Base-by-base conservation (phyloP, 2,113 vertebrate genomes). In the Pachyramphus minor region DNA sequence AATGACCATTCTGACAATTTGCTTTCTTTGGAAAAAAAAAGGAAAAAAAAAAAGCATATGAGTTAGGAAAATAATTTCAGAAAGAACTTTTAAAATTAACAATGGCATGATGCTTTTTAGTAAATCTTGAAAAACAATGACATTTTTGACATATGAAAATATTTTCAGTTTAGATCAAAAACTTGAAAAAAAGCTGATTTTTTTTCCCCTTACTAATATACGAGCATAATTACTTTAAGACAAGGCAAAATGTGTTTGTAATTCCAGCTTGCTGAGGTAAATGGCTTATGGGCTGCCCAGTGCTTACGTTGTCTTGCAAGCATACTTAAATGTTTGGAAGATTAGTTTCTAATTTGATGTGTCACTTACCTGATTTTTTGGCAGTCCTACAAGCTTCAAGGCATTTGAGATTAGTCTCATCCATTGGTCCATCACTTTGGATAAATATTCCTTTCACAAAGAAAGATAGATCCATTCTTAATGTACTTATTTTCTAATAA, bases 331-430 rank as follows among this genome's bases (percentile, higher is more conserved):
- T 89, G 45, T 95, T 97, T 78, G 83, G 71, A 78, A 92, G 87
- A 90, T 96, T 95, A 93, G 92, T 83, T 94, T 81, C 79, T 95
- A 97, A 95, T 93, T 75, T 89, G 59, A 67, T 89, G 30, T 84
- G 77, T 64, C 60, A 75, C 17, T 94, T 94, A 79, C 92, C 39
- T 91, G 82, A 80, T 97, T 96, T 89, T 66, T 94, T 66, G 82
- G 58, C 67, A 93, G 76, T 66, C 25, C 44, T 42, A 63, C 37
- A 81, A 73, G 41, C 69, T 91, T 88, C 71, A 63, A 80, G 60
- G 60, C 81, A 44, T 84, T 95, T 81, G 66, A 83, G 18, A 96
- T 82, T 83, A 93, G n/a, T 80, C 55, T 89, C 42, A 80, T 79
- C 27, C 52, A 47, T 55, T 60, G 55, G 24, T 82, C 31, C 80